Percentiles rank a stretch among this genome's conserved stretches.
phyloP scores from a whole-genome alignment of 2,797 vertebrate species.

The Hirundo rustica region DNA sequence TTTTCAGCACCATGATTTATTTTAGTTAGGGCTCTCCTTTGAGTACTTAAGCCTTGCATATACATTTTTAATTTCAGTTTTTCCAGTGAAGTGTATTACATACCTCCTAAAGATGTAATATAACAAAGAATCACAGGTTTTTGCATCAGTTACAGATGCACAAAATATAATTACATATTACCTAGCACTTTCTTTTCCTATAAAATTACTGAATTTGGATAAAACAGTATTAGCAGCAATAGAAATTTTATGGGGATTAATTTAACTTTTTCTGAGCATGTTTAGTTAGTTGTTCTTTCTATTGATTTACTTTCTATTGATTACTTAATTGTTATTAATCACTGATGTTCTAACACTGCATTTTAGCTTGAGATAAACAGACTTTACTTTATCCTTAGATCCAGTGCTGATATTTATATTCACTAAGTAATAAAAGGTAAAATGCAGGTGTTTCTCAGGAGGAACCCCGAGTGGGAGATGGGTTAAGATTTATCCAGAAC shows the following conservation, averaged over 20 bases:
- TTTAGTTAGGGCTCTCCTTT: slow-evolving; percentile 65
- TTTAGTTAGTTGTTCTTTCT: not conserved
- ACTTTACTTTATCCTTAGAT: not conserved
- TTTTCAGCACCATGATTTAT: slow-evolving; percentile 58
- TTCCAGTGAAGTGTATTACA: slow-evolving; percentile 2
- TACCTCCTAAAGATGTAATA: not conserved
- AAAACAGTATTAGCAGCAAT: not conserved
- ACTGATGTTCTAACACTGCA: not conserved
- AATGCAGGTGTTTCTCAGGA: not conserved
- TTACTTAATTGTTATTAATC: not conserved
- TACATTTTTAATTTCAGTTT: slow-evolving; percentile 69
- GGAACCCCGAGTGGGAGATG: not conserved
- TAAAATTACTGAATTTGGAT: not conserved
- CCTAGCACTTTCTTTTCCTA: not conserved
- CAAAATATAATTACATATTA: slow-evolving; percentile 16
- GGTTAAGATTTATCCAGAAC: not conserved
- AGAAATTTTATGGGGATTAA: not conserved
- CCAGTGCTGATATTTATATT: not conserved
- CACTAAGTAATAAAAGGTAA: not conserved
- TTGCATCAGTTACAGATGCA: not conserved
- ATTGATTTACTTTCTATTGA: not conserved
- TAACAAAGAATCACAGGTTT: not conserved
- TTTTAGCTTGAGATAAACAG: not conserved
- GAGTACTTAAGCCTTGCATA: slow-evolving; percentile 44
- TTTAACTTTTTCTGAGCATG: not conserved